Percentiles rank a stretch among this genome's conserved stretches.
These are phyloP conservation scores for Cyanoramphus novaezelandiae DNA, from an alignment of 2,113 vertebrate genomes.

Conservation along the genomic window DNA sequence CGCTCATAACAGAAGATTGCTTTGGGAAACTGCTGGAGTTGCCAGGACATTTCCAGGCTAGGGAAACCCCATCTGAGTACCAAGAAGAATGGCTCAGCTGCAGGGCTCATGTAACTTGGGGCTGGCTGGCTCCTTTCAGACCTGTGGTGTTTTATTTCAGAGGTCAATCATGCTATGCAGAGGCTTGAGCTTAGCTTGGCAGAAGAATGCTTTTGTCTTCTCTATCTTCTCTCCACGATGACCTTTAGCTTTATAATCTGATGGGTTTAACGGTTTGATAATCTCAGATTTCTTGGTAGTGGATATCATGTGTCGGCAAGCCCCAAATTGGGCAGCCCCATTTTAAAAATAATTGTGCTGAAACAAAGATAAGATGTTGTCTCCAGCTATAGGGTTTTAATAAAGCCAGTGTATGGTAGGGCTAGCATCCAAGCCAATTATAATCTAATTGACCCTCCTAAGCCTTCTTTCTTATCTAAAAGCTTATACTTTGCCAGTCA, in stretches of 20 bases:
- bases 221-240: background rate
- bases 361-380: conserved; percentile 52
- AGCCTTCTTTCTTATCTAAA: conserved; percentile 56
- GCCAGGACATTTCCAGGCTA: background rate
- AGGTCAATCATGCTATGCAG: background rate
- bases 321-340: background rate
- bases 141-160: background rate
- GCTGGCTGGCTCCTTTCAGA: background rate
- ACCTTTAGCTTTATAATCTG: conserved; percentile 37
- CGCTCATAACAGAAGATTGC: background rate
- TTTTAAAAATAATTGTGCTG: conserved; percentile 50
- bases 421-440: conserved; percentile 41
- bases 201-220: conserved; percentile 11
- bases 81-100: background rate
- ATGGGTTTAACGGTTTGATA: conserved; percentile 24
- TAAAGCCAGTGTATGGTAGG: conserved; percentile 17
- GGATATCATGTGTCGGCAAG: conserved; percentile 1
- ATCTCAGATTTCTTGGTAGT: conserved; percentile 19
- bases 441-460: conserved; percentile 55
- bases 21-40: background rate
- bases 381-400: conserved; percentile 17
- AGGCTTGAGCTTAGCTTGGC: background rate
- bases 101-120: background rate
- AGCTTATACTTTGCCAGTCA: conserved; percentile 37
- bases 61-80: background rate